A percentile compares a stretch with the other conserved stretches of the same genome.
Evolutionary conservation across 2,888 invertebrate species (phyloP).

Genomic region (Mesorhabditis belari): DNA sequence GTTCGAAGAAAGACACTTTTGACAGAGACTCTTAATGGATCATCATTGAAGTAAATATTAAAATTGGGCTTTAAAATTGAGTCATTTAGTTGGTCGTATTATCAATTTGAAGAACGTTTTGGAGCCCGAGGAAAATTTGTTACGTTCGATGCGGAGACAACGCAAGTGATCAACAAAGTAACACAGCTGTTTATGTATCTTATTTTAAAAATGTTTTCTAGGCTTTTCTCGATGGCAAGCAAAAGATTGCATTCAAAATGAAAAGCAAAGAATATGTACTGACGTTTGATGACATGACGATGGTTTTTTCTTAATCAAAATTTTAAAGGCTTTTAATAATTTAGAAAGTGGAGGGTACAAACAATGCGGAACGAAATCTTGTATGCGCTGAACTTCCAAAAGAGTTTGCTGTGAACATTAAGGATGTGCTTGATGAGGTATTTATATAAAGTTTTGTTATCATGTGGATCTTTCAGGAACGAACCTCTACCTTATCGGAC

Average conservation of each 20-base stretch:
- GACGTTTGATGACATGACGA: background rate
- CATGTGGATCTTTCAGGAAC: background rate
- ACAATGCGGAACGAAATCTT: background rate
- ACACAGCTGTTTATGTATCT: conserved; percentile 2
- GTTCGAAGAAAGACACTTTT: conserved; percentile 1
- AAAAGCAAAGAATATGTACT: conserved; percentile 1
- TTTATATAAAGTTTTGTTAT: background rate
- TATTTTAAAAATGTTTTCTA: background rate
- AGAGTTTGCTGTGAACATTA: background rate
- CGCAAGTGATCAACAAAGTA: conserved; percentile 7
- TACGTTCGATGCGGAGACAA: background rate
- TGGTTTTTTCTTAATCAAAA: background rate
- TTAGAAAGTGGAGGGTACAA: background rate
- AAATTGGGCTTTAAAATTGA: background rate
- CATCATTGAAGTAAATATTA: background rate
- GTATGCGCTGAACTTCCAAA: background rate
- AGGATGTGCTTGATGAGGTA: background rate
- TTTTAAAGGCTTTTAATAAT: background rate
- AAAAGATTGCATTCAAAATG: conserved; percentile 5
- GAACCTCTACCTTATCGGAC: conserved; percentile 2
- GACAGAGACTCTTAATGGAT: background rate
- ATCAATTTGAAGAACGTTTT: conserved; percentile 6
- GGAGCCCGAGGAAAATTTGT: conserved; percentile 1
- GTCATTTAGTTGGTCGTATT: background rate
- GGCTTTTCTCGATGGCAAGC: conserved; percentile 17